Base-by-base conservation (phyloP, 2,888 invertebrate species). In the Sussaba pulchella region DNA sequence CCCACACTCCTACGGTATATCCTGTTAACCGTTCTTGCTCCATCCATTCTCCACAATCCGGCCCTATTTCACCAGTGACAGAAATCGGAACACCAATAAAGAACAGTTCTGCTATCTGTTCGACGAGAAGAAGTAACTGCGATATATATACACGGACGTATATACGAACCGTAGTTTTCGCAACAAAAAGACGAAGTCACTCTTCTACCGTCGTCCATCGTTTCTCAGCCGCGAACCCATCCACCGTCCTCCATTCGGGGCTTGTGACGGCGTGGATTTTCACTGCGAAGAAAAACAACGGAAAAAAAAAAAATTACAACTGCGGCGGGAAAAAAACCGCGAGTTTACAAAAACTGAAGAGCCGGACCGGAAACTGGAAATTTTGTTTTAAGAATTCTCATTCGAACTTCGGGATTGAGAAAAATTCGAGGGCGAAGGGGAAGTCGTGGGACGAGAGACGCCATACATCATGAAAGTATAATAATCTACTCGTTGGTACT, bases 11-110 rank as follows among this genome's bases (percentile, higher is more conserved):
- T 17, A n/a, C 52, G 41, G 63, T 73, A 64, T 52, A 52, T 54
- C 41, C 52, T 43, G 72, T 64, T 64, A 63, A 63, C 72, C 52
- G 52, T 73, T 73, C 52, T 41, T 54, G 50, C 52, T 64, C 50
- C 36, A 73, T 64, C 72, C 72, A 63, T 43, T 63, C 52, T 52
- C 41, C 43, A 63, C 52, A 50, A 47, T 17, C 47, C 72, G 63
- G 63, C 43, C 52, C 63, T 73, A 73, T 73, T 64, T 73, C 72
- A 73, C 72, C 41, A 43, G 73, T 67, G 66, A 78, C 73, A 52
- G 59, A 66, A 66, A 78, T 69, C 74, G 67, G 74, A 67, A 74
- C 73, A 43, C 59, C 63, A 67, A 73, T 73, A 74, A 73, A 79
- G 73, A 67, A 79, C 74, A 36, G 59, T 54, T 43, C 52, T 52